Evolutionary conservation across 2,113 vertebrate genomes (phyloP).

Genomic region (Myanophis thanlyinensis): DNA sequence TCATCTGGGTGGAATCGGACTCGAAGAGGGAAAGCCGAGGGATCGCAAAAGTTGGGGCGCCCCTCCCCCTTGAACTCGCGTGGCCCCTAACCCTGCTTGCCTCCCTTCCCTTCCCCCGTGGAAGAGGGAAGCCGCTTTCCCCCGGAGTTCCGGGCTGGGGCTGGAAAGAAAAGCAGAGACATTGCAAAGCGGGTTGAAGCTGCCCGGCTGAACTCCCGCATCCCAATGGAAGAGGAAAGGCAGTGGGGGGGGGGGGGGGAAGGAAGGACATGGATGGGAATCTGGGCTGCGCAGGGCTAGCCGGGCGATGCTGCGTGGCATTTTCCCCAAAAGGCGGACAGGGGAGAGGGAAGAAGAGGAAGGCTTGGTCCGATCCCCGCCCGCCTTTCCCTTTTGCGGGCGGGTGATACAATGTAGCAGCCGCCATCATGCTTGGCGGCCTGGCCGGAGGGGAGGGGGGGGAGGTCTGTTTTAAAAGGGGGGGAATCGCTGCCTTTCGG

Average conservation of each 20-base stretch:
- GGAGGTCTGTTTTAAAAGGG: too few relatives aligned
- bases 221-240: slow-evolving; percentile 1
- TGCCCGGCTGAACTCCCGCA: slow-evolving; percentile 28
- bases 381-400: too few relatives aligned
- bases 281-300: neutral
- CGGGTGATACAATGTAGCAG: neutral
- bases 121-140: neutral
- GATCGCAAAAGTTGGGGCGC: neutral
- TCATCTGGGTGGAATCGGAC: too few relatives aligned
- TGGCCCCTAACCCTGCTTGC: neutral
- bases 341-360: too few relatives aligned
- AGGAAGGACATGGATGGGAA: neutral
- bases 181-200: neutral
- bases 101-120: too few relatives aligned
- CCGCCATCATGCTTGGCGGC: too few relatives aligned
- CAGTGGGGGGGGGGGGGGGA: slow-evolving; percentile 16
- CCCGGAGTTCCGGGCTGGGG: neutral
- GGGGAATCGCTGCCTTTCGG: neutral
- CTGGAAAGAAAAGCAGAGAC: neutral
- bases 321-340: neutral
- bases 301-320: neutral
- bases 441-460: too few relatives aligned
- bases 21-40: too few relatives aligned
- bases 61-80: neutral
- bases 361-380: neutral